Conservation (phyloP, 2,797 vertebrate genomes). For the Sandelia bainsii region DNA sequence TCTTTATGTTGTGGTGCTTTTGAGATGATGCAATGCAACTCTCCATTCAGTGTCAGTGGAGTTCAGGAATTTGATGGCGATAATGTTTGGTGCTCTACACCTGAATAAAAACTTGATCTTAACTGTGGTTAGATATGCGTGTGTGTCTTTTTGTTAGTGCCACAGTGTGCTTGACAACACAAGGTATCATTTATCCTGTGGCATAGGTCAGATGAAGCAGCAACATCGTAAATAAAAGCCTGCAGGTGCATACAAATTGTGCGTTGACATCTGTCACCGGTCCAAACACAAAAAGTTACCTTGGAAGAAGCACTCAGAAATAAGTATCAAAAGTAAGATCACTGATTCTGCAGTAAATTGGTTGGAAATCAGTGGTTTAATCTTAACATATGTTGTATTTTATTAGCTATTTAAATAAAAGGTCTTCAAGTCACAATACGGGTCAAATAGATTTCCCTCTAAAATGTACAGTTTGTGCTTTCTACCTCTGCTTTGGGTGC, state of each 20-base stretch:
- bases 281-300: no score
- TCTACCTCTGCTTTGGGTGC: no score
- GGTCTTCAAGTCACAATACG: no score
- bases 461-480: no score
- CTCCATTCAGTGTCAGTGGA: constrained; percentile 11
- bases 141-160: constrained; percentile 15
- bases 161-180: constrained; percentile 18
- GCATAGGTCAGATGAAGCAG: constrained; percentile 3
- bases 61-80: constrained; percentile 18
- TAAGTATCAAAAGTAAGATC: background rate
- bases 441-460: no score
- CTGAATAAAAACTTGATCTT: background rate
- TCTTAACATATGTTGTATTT: no score
- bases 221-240: constrained; percentile 3
- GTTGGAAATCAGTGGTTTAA: no score
- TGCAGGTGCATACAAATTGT: background rate
- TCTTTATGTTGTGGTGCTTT: constrained; percentile 25
- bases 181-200: constrained; percentile 16
- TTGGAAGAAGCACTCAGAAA: no score
- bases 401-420: no score
- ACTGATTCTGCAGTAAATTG: background rate
- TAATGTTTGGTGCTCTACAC: constrained; percentile 11
- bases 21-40: constrained; percentile 46
- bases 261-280: background rate
- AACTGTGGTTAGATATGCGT: background rate